Evolutionary conservation across 2,888 invertebrate genomes (phyloP).

Genomic region (Eupithecia subumbrata): DNA sequence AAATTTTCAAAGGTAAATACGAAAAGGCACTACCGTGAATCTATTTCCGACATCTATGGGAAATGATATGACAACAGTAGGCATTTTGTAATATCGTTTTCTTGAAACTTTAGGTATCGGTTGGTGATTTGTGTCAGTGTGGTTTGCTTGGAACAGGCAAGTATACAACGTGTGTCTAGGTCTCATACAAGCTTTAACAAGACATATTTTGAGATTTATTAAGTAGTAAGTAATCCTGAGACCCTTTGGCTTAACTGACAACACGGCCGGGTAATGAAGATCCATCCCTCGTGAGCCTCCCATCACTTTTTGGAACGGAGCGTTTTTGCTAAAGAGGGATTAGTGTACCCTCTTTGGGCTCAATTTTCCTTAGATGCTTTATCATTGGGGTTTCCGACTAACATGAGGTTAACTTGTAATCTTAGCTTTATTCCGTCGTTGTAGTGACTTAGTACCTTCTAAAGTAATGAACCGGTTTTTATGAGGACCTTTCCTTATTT

Average conservation of each 20-base stretch:
- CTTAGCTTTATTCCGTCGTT: slow-evolving; percentile 82
- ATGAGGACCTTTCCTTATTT: slow-evolving; percentile 70
- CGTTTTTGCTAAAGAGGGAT: slow-evolving; percentile 85
- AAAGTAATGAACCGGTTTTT: slow-evolving; percentile 78
- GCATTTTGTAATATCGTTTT: slow-evolving; percentile 2
- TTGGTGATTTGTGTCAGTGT: not conserved
- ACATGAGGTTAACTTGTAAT: slow-evolving; percentile 85
- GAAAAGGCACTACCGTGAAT: slow-evolving; percentile 71
- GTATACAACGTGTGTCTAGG: not conserved
- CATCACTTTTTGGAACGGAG: slow-evolving; percentile 83
- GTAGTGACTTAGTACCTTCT: slow-evolving; percentile 76
- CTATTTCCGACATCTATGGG: slow-evolving; percentile 72
- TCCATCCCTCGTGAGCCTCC: slow-evolving; percentile 79
- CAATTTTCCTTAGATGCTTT: slow-evolving; percentile 83
- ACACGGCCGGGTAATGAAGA: slow-evolving; percentile 81
- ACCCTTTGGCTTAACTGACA: slow-evolving; percentile 81
- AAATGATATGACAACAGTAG: slow-evolving; percentile 58
- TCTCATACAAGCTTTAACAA: slow-evolving; percentile 20
- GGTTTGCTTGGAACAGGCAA: not conserved
- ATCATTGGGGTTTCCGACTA: slow-evolving; percentile 82
- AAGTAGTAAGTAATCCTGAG: slow-evolving; percentile 75
- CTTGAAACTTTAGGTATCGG: not conserved
- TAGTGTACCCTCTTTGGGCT: slow-evolving; percentile 80
- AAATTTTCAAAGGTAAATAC: slow-evolving; percentile 80
- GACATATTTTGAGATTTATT: slow-evolving; percentile 72